These are phyloP conservation scores for Aromia moschata DNA, from an alignment of 2,888 invertebrate genomes.

Conservation along the genomic window DNA sequence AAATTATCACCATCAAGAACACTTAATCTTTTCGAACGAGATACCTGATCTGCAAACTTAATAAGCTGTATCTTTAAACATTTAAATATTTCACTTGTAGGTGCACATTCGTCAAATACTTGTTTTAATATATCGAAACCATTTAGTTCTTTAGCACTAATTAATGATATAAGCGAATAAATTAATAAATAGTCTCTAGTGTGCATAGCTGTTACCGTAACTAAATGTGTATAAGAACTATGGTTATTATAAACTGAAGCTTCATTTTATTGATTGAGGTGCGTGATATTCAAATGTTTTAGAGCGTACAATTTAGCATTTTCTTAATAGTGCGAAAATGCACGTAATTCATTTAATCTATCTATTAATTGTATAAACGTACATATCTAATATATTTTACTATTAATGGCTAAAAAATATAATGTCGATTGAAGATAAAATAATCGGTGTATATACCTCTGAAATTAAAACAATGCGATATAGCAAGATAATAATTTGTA, in stretches of 20 bases:
- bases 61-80: slow-evolving; percentile 78
- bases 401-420: too few relatives aligned
- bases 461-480: too few relatives aligned
- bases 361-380: too few relatives aligned
- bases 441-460: too few relatives aligned
- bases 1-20: slow-evolving; percentile 72
- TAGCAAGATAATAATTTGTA: too few relatives aligned
- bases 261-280: slow-evolving; percentile 28
- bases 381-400: too few relatives aligned
- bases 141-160: slow-evolving; percentile 15
- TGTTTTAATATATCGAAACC: slow-evolving; percentile 47
- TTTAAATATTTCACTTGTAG: slow-evolving; percentile 71
- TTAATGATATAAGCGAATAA: neutral
- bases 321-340: neutral
- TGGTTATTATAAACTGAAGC: slow-evolving; percentile 9
- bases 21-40: slow-evolving; percentile 70
- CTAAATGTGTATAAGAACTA: slow-evolving; percentile 17
- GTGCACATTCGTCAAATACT: slow-evolving; percentile 71
- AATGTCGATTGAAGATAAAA: too few relatives aligned
- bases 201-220: neutral
- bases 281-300: slow-evolving; percentile 35
- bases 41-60: slow-evolving; percentile 72
- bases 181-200: slow-evolving; percentile 19
- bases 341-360: slow-evolving; percentile 8
- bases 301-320: slow-evolving; percentile 36